Base-by-base conservation (phyloP, 1,140 invertebrate genomes). In the Orchesella cincta region DNA sequence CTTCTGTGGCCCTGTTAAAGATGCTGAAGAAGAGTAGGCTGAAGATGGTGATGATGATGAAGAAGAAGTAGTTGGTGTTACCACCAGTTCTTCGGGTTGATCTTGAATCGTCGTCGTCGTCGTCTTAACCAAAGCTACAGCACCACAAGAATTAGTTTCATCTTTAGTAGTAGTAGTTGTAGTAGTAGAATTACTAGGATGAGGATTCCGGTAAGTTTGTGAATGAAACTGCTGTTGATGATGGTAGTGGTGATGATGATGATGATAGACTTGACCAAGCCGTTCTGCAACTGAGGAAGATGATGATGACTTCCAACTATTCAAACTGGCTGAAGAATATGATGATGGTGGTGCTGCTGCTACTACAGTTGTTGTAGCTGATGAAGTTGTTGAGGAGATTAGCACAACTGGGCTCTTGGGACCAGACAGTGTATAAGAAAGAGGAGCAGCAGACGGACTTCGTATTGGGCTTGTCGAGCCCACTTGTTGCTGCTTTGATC, bases 341-440 rank as follows among this genome's bases (percentile, higher is more conserved):
- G n/a, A n/a, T n/a, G n/a, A n/a, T n/a, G n/a, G n/a, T n/a, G n/a
- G n/a, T n/a, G 52, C 52, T 57, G 52, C 52, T 57, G 8, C 52
- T 57, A n/a, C 23, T 57, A 57, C 52, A 18, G 52, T 57, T 57
- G 52, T 57, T 57, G 52, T 57, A 3, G 52, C 8, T 23, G 52
- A 57, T 57, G 52, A 57, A 57, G 52, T 57, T 57, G 52, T 57
- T 57, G 62, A 67, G 62, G 62, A 67, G 62, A 67, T 67, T 67
- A 67, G 62, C 62, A 67, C 62, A 67, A 67, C 62, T 67, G 62
- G 62, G 62, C 29, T 67, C 62, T 67, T 29, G n/a, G 62, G 62
- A 67, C 62, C 62, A 67, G 62, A 67, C 62, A 29, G 62, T 67
- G 62, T 31, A 67, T 67, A 67, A 29, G 62, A 67, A 67, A 31